Conservation (phyloP, 1,140 invertebrate genomes). For the Maconellicoccus hirsutus region DNA sequence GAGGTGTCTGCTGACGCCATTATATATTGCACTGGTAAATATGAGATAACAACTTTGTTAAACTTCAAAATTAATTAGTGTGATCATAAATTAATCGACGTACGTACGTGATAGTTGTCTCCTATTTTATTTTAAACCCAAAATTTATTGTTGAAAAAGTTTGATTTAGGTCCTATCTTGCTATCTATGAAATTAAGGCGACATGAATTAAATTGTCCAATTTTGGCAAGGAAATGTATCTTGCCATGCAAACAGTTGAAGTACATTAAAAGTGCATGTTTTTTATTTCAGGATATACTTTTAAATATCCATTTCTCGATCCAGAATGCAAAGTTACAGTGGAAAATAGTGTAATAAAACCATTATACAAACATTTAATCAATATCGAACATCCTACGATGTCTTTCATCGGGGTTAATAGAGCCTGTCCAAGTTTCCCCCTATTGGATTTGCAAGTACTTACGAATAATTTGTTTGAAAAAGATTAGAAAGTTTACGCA, state of each 20-base stretch:
- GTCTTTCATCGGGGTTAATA: conserved; percentile 69
- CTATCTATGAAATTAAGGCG: too few relatives aligned
- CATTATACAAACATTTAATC: conserved; percentile 76
- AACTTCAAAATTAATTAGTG: too few relatives aligned
- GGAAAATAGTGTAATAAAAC: conserved; percentile 63
- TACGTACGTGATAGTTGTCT: too few relatives aligned
- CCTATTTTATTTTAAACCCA: too few relatives aligned
- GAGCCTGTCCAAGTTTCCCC: conserved; percentile 67
- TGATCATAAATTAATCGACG: too few relatives aligned
- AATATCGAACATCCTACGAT: conserved; percentile 63
- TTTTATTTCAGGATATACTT: conserved; percentile 54
- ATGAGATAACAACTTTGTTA: not conserved
- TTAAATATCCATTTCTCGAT: conserved; percentile 66
- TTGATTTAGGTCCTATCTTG: too few relatives aligned
- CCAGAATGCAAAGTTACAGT: conserved; percentile 54
- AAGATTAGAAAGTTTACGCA: too few relatives aligned
- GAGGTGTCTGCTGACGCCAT: conserved; percentile 51
- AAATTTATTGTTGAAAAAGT: too few relatives aligned
- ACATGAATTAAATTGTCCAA: too few relatives aligned
- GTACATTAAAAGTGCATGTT: not conserved
- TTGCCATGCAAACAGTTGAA: too few relatives aligned
- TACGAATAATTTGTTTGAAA: too few relatives aligned
- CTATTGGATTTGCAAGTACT: conserved; percentile 72
- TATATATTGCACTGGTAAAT: conserved; percentile 63
- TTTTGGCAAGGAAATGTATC: too few relatives aligned